Conservation (phyloP, 1,140 invertebrate species). For the Apis florea region DNA sequence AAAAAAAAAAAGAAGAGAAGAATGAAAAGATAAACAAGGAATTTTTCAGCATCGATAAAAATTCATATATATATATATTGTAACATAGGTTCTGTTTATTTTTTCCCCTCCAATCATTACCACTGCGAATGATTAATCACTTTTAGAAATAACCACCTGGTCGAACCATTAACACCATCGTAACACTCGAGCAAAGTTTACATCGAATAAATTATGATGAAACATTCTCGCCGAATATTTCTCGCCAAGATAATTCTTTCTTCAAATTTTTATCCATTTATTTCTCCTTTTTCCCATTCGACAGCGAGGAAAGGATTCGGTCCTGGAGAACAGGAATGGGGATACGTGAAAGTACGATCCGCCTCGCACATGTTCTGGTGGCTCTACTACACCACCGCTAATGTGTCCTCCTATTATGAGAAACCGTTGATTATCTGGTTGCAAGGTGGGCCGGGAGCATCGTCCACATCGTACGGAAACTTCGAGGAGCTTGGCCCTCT, state of each 20-base stretch:
- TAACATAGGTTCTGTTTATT: background rate
- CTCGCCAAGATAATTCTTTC: too few relatives aligned
- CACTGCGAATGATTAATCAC: too few relatives aligned
- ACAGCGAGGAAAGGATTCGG: conserved; percentile 78
- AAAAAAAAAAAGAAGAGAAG: background rate
- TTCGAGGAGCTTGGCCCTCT: conserved; percentile 89
- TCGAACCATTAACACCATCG: background rate
- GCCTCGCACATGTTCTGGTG: conserved; percentile 92
- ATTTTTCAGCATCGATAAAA: background rate
- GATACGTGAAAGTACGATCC: conserved; percentile 84
- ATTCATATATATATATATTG: background rate
- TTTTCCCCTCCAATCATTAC: background rate
- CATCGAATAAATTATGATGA: background rate
- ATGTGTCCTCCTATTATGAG: conserved; percentile 81
- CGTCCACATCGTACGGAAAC: conserved; percentile 89
- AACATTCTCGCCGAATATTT: too few relatives aligned
- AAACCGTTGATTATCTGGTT: conserved; percentile 89
- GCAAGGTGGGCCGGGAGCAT: conserved; percentile 88
- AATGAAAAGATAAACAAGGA: background rate
- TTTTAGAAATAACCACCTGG: background rate
- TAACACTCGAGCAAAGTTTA: too few relatives aligned
- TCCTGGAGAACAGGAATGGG: conserved; percentile 85
- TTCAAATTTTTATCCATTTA: too few relatives aligned
- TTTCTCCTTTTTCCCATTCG: too few relatives aligned
- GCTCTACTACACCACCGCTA: conserved; percentile 87